Percentiles rank a stretch among this genome's conserved stretches.
Evolutionary conservation across 2,888 invertebrate species (phyloP).

Genomic region (Antheraea yamamai): DNA sequence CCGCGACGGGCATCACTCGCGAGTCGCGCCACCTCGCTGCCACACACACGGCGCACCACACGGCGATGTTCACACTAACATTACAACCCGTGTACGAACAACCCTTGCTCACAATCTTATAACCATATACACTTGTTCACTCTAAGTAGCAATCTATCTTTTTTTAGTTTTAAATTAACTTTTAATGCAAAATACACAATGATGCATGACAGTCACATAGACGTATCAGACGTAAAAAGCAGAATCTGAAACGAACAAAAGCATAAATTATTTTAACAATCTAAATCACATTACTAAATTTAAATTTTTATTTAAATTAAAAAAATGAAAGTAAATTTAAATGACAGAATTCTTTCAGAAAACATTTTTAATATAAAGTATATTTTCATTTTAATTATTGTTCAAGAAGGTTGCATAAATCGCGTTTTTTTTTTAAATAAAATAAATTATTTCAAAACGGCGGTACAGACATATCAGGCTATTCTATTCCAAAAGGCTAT

Average conservation of each 20-base stretch:
- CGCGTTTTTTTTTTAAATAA: too few species aligned
- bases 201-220: neutral
- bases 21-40: constrained; percentile 55
- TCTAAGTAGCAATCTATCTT: constrained; percentile 41
- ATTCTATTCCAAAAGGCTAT: too few species aligned
- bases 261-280: neutral
- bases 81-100: constrained; percentile 51
- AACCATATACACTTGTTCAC: constrained; percentile 48
- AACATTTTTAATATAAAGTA: too few species aligned
- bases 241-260: constrained; percentile 11
- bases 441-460: too few species aligned
- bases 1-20: constrained; percentile 77
- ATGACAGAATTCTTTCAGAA: too few species aligned
- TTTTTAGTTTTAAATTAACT: constrained; percentile 32
- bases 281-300: neutral
- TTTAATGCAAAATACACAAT: neutral
- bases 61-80: constrained; percentile 59
- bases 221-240: neutral
- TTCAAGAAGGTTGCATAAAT: too few species aligned
- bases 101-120: constrained; percentile 43
- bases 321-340: too few species aligned
- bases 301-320: neutral
- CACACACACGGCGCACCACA: constrained; percentile 47
- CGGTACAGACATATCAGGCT: too few species aligned
- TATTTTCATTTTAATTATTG: too few species aligned